These are phyloP conservation scores for Cephonodes hylas DNA, from an alignment of 2,888 invertebrate species.

Conservation along the genomic window DNA sequence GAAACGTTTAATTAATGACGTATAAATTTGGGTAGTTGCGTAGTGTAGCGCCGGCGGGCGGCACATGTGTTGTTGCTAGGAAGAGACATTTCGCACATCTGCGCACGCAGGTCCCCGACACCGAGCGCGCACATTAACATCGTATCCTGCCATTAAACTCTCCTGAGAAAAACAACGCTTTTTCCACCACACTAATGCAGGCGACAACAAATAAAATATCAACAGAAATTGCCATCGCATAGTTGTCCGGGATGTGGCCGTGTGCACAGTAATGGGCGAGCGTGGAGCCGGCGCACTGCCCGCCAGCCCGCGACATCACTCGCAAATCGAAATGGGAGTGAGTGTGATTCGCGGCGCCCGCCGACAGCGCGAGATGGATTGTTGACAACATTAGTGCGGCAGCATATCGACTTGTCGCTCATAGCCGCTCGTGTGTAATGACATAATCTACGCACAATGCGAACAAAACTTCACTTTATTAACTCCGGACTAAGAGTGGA, in stretches of 20 bases:
- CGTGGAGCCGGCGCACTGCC: slow-evolving; percentile 46
- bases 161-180: slow-evolving; percentile 30
- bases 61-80: slow-evolving; percentile 57
- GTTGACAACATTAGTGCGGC: slow-evolving; percentile 78
- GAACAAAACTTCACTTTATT: slow-evolving; percentile 37
- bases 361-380: slow-evolving; percentile 76
- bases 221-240: slow-evolving; percentile 57
- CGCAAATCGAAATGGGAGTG: slow-evolving; percentile 78
- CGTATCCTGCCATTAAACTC: slow-evolving; percentile 75
- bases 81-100: slow-evolving; percentile 67
- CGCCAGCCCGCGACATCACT: slow-evolving; percentile 33
- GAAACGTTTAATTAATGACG: not conserved
- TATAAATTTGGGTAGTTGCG: not conserved
- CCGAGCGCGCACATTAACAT: slow-evolving; percentile 52
- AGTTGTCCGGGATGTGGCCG: slow-evolving; percentile 42
- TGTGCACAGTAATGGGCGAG: slow-evolving; percentile 50
- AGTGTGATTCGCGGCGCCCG: slow-evolving; percentile 74
- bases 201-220: slow-evolving; percentile 35
- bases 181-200: not conserved
- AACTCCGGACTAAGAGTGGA: slow-evolving; percentile 46
- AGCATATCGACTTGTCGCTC: slow-evolving; percentile 73
- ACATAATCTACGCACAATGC: slow-evolving; percentile 20
- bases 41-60: not conserved
- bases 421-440: slow-evolving; percentile 31
- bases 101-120: slow-evolving; percentile 53